These are phyloP conservation scores for Cyclura pinguis DNA, from an alignment of 2,797 vertebrate species.

Conservation along the genomic window DNA sequence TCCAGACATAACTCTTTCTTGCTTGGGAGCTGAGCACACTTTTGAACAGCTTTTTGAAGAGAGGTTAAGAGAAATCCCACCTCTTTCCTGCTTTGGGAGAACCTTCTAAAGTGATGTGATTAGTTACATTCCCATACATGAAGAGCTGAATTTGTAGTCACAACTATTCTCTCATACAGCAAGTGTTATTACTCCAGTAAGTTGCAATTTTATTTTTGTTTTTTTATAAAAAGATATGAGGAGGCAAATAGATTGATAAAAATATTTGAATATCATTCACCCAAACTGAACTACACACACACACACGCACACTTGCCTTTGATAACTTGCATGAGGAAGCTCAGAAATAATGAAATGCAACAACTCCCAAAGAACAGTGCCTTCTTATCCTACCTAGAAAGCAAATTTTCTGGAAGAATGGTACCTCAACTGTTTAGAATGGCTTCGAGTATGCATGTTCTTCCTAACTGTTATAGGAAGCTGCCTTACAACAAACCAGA, in stretches of 20 bases:
- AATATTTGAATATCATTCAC: background rate
- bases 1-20: conserved; percentile 71
- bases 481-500: background rate
- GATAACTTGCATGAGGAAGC: background rate
- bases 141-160: conserved; percentile 26
- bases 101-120: conserved; percentile 2
- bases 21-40: conserved; percentile 40
- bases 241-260: conserved; percentile 18
- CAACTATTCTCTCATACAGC: rapidly evolving
- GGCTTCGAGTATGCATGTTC: background rate
- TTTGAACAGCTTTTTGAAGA: conserved; percentile 62
- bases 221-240: conserved; percentile 26
- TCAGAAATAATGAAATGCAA: background rate
- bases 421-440: background rate
- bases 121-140: background rate
- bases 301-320: background rate
- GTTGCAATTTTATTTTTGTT: conserved; percentile 40
- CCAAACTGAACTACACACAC: background rate
- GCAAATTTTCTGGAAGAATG: background rate
- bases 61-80: conserved; percentile 58
- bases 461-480: background rate
- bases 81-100: conserved; percentile 16
- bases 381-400: background rate
- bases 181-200: background rate
- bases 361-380: background rate